phyloP scores from a whole-genome alignment of 92 coral and sea anemone genomes.

The Bergia puertoricense region DNA sequence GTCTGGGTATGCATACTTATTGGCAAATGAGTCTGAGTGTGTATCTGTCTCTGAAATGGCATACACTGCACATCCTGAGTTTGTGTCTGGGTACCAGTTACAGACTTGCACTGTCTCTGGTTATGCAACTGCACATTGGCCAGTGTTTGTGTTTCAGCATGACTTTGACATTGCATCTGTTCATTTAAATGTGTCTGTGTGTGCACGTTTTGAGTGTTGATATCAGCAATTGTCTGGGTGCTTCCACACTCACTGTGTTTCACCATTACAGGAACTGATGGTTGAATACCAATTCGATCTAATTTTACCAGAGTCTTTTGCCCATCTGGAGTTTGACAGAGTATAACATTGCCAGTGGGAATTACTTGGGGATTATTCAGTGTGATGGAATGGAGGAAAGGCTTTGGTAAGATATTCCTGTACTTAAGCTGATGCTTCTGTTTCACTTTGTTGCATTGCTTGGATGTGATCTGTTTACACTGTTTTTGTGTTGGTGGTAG shows the following conservation, averaged over 20 bases:
- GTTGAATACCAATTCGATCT: not conserved
- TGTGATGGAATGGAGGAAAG: not conserved
- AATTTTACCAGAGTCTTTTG: slow-evolving; percentile 4
- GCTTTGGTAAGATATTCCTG: slow-evolving; percentile 34
- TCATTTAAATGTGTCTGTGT: slow-evolving; percentile 11
- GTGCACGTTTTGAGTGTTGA: not conserved
- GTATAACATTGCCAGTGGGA: slow-evolving; percentile 21
- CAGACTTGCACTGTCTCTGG: not conserved
- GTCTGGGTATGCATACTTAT: slow-evolving; percentile 31
- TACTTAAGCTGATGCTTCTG: slow-evolving; percentile 1
- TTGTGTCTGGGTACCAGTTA: slow-evolving; percentile 5
- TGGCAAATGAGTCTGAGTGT: slow-evolving; percentile 30
- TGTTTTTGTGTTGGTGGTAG: not conserved
- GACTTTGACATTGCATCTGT: not conserved
- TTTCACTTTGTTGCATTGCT: not conserved
- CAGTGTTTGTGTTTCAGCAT: slow-evolving; percentile 32
- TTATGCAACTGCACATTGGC: not conserved
- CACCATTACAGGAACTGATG: not conserved
- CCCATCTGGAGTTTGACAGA: slow-evolving; percentile 30
- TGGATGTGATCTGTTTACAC: not conserved
- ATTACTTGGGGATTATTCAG: not conserved
- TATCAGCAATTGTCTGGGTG: not conserved
- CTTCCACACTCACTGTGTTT: not conserved
- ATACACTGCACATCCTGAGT: not conserved
- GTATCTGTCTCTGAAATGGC: slow-evolving; percentile 14